Conservation (phyloP, 2,797 vertebrate species). For the Atherinosoma microstoma region DNA sequence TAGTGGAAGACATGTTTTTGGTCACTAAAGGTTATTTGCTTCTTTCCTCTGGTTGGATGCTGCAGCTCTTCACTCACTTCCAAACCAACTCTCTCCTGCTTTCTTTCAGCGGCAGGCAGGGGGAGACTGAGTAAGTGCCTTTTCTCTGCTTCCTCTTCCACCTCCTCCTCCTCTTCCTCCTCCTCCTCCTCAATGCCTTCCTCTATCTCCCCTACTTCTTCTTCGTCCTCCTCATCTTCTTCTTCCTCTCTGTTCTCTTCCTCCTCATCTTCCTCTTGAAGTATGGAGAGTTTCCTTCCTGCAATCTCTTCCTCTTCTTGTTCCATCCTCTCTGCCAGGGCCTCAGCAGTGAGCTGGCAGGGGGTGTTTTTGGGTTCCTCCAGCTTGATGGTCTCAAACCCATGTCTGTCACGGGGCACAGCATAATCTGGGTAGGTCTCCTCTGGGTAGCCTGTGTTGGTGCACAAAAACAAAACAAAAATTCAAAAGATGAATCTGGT, state of each 20-base stretch:
- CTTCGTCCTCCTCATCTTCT: constrained; percentile 32
- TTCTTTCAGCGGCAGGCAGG: constrained; percentile 36
- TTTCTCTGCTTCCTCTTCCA: constrained; percentile 72
- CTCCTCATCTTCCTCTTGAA: constrained; percentile 66
- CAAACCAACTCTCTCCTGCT: constrained; percentile 47
- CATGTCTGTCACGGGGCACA: constrained; percentile 58
- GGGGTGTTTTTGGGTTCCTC: constrained; percentile 66
- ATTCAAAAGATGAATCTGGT: not conserved
- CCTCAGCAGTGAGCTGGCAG: constrained; percentile 89
- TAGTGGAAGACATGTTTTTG: constrained; percentile 77
- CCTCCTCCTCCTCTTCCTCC: constrained; percentile 18
- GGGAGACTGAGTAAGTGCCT: constrained; percentile 65
- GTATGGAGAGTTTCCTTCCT: constrained; percentile 64
- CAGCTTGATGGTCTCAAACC: constrained; percentile 64
- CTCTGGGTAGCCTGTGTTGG: constrained; percentile 90
- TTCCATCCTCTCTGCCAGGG: constrained; percentile 91
- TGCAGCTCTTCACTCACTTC: constrained; percentile 60
- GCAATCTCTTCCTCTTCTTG: constrained; percentile 78
- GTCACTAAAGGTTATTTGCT: constrained; percentile 74
- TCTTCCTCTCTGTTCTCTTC: constrained; percentile 64
- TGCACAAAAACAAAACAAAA: constrained; percentile 5
- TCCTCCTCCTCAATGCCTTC: not conserved
- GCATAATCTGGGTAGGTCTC: constrained; percentile 91
- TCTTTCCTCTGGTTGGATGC: constrained; percentile 46
- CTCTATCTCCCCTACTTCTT: constrained; percentile 36